Evolutionary conservation across 2,113 vertebrate species (phyloP).

Genomic region (Hemiscyllium ocellatum): DNA sequence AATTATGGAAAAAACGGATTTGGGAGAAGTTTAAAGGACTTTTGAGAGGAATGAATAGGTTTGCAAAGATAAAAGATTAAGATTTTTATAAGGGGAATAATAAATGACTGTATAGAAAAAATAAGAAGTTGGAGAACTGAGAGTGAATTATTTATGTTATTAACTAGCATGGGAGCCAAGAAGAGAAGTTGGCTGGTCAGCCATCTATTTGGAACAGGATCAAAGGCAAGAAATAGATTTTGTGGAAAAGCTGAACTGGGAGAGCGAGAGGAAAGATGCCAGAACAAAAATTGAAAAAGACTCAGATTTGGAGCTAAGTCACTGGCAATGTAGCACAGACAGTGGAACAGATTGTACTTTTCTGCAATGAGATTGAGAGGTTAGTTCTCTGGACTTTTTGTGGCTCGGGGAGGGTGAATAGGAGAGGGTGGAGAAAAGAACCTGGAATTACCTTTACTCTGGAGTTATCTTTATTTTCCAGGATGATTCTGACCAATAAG

Average conservation of each 20-base stretch:
- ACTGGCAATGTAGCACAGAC: background rate
- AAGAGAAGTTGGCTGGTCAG: too few species aligned
- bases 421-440: background rate
- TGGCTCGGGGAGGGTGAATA: background rate
- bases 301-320: background rate
- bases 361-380: too few species aligned
- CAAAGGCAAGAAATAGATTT: too few species aligned
- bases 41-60: background rate
- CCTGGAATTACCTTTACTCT: background rate
- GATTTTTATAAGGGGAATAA: background rate
- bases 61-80: background rate
- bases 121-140: background rate
- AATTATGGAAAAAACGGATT: background rate
- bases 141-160: background rate
- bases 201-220: too few species aligned
- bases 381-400: background rate
- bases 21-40: background rate
- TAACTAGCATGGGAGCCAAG: background rate
- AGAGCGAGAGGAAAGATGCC: background rate
- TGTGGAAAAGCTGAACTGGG: background rate
- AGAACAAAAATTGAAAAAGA: background rate
- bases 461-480: background rate
- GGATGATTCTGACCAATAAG: background rate
- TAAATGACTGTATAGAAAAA: background rate
- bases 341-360: background rate